phyloP scores from a whole-genome alignment of 2,888 invertebrate genomes.

The Chrysopilus asiliformis region DNA sequence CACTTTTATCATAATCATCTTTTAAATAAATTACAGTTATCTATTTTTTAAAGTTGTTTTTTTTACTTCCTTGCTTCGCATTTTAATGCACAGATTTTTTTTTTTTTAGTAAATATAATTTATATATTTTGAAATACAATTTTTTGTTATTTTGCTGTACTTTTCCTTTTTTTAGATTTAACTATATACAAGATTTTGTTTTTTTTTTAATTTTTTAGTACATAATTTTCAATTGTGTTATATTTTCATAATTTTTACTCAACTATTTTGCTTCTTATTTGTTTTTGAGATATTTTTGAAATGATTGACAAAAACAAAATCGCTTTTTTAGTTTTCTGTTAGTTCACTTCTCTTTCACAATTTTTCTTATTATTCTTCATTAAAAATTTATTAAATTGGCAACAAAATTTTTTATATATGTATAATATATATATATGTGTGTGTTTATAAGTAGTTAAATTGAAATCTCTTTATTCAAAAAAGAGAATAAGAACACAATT shows the following conservation, averaged over 20 bases:
- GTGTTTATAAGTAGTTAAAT: no score
- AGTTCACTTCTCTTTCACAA: no score
- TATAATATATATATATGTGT: no score
- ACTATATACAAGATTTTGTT: neutral
- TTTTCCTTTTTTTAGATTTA: constrained; percentile 1
- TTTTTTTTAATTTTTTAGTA: constrained; percentile 4
- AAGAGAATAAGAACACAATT: no score
- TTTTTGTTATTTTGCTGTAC: constrained; percentile 12
- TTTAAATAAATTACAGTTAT: constrained; percentile 5
- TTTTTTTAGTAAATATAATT: constrained; percentile 15
- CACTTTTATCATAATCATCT: constrained; percentile 9
- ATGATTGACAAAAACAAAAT: no score
- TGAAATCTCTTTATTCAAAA: no score
- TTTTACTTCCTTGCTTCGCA: constrained; percentile 11
- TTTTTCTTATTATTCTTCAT: no score
- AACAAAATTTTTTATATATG: no score
- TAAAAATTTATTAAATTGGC: no score
- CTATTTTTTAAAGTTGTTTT: constrained; percentile 21
- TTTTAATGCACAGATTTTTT: neutral
- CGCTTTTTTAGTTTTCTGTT: no score
- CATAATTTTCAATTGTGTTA: neutral
- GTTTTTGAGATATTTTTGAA: neutral
- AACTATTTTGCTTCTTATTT: neutral
- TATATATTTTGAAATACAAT: constrained; percentile 2
- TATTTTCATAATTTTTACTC: neutral